Conservation (phyloP, 2,113 vertebrate species). For the Balaenoptera acutorostrata region DNA sequence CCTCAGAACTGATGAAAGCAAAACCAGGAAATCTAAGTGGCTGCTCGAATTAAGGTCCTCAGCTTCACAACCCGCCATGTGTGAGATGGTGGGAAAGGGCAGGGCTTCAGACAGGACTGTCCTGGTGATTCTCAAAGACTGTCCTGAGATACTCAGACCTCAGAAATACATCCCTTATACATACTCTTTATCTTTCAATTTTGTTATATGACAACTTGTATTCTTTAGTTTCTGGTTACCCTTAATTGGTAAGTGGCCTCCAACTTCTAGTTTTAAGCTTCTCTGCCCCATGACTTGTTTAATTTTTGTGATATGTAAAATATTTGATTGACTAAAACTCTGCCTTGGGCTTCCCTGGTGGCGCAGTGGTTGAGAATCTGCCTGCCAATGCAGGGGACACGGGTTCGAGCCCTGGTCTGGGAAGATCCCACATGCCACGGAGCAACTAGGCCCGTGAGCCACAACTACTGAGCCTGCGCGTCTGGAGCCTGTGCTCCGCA, state of each 20-base stretch:
- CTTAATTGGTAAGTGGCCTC: not conserved
- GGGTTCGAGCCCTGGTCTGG: too few relatives aligned
- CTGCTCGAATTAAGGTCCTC: too few relatives aligned
- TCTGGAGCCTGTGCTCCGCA: too few relatives aligned
- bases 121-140: not conserved
- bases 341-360: too few relatives aligned
- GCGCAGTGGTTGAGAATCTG: too few relatives aligned
- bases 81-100: not conserved
- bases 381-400: too few relatives aligned
- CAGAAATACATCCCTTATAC: not conserved
- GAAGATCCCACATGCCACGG: too few relatives aligned
- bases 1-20: not conserved
- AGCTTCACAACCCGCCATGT: accelerated
- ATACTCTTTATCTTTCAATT: accelerated
- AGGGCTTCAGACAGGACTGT: not conserved
- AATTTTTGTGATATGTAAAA: not conserved
- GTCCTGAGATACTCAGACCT: too few relatives aligned
- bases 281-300: not conserved
- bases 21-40: accelerated
- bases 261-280: not conserved
- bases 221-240: not conserved
- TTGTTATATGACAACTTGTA: not conserved
- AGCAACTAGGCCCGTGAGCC: too few relatives aligned
- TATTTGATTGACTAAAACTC: not conserved
- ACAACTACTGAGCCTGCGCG: too few relatives aligned